Percentiles rank a stretch among this genome's conserved stretches.
These are phyloP conservation scores for Perca fluviatilis DNA, from an alignment of 2,113 vertebrate genomes.

Conservation along the genomic window DNA sequence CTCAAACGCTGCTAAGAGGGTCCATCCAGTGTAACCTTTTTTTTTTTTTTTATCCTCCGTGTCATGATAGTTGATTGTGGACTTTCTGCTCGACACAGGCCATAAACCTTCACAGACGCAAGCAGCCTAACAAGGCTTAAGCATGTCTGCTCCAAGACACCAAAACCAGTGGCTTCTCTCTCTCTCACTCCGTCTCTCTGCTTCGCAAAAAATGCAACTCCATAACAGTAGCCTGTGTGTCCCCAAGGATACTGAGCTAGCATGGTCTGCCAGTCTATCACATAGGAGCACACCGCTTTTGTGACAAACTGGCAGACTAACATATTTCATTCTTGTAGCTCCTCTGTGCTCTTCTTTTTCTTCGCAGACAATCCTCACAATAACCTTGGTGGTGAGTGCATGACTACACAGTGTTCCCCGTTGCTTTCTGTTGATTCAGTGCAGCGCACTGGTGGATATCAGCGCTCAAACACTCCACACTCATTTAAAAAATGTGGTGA, in stretches of 20 bases:
- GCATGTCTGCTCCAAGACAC: conserved; percentile 53
- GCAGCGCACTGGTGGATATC: conserved; percentile 59
- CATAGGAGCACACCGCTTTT: conserved; percentile 76
- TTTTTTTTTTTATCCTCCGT: conserved; percentile 37
- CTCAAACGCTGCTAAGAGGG: conserved; percentile 45
- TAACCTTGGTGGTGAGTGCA: conserved; percentile 65
- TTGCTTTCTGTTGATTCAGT: conserved; percentile 61
- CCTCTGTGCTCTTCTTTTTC: conserved; percentile 65
- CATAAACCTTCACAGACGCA: conserved; percentile 62
- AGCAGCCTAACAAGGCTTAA: conserved; percentile 71
- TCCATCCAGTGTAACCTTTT: conserved; percentile 31
- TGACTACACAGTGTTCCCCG: conserved; percentile 60
- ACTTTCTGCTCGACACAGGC: conserved; percentile 59
- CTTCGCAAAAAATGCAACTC: conserved; percentile 62
- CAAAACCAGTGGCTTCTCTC: conserved; percentile 11
- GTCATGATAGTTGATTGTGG: conserved; percentile 60
- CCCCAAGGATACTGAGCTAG: conserved; percentile 72
- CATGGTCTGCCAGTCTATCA: conserved; percentile 80
- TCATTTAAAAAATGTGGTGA: conserved; percentile 56
- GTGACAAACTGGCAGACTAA: conserved; percentile 80
- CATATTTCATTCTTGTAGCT: conserved; percentile 74
- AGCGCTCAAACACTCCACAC: conserved; percentile 38
- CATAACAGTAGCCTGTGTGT: conserved; percentile 60
- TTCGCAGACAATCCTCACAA: conserved; percentile 71
- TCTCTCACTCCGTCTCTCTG: conserved; percentile 16